Percentiles rank a stretch among this genome's conserved stretches.
Evolutionary conservation across 2,888 invertebrate species (phyloP).

Genomic region (Amblyjoppa proteus): DNA sequence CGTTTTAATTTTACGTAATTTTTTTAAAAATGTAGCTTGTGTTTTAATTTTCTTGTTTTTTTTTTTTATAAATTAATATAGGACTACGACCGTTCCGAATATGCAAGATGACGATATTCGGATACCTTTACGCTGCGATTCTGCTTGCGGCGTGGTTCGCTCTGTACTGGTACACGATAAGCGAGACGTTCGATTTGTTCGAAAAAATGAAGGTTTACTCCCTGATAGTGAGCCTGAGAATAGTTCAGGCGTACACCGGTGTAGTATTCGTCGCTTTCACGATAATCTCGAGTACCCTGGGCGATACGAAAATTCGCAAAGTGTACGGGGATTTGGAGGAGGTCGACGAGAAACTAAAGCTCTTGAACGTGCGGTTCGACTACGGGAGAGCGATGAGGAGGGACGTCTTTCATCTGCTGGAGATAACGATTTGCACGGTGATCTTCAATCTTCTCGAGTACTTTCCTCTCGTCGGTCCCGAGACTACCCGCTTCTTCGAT

Average conservation of each 20-base stretch:
- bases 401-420: constrained; percentile 48
- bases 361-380: constrained; percentile 60
- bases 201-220: constrained; percentile 40
- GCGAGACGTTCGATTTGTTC: constrained; percentile 45
- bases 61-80: background rate
- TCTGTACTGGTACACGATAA: constrained; percentile 38
- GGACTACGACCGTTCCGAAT: constrained; percentile 64
- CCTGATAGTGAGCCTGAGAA: constrained; percentile 25
- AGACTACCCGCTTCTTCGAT: constrained; percentile 34
- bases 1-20: too few species aligned
- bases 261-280: constrained; percentile 52
- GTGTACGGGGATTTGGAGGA: constrained; percentile 40
- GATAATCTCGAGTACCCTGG: constrained; percentile 46
- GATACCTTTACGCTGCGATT: constrained; percentile 64
- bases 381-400: constrained; percentile 49
- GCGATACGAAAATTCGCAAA: constrained; percentile 21
- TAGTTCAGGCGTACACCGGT: constrained; percentile 40
- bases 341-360: constrained; percentile 64
- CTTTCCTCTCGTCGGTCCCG: constrained; percentile 56
- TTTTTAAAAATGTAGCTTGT: too few species aligned
- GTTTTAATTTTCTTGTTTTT: too few species aligned
- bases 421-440: constrained; percentile 59
- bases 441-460: constrained; percentile 66
- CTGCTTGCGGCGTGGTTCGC: constrained; percentile 47
- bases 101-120: constrained; percentile 46